Conservation (phyloP, 2,113 vertebrate genomes). For the Urocynchramus pylzowi region DNA sequence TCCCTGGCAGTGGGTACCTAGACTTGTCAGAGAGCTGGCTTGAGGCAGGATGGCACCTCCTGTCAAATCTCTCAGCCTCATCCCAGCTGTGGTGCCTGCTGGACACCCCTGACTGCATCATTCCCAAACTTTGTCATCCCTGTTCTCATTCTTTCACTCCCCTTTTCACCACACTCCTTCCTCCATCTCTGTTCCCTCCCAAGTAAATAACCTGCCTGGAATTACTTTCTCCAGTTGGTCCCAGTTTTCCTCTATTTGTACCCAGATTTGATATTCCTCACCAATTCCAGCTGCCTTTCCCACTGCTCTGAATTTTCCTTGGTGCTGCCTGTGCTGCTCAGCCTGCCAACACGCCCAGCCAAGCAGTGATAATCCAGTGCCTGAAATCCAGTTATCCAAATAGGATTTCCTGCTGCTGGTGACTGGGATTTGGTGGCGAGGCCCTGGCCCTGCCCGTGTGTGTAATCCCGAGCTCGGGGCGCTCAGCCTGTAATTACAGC, state of each 20-base stretch:
- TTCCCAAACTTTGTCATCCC: not conserved
- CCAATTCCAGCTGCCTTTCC: not conserved
- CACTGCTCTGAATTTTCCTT: not conserved
- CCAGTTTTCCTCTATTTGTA: not conserved
- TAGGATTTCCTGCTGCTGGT: constrained; percentile 22
- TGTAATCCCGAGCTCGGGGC: not conserved
- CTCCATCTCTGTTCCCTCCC: not conserved
- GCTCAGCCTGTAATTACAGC: not conserved
- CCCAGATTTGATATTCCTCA: not conserved
- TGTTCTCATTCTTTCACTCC: not conserved
- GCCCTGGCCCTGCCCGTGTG: not conserved
- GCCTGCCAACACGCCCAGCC: accelerated
- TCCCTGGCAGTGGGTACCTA: not conserved
- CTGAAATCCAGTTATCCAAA: constrained; percentile 48
- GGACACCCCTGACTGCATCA: too few relatives aligned
- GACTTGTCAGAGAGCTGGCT: not conserved
- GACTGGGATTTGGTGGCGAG: not conserved
- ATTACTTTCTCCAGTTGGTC: not conserved
- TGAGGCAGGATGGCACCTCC: not conserved
- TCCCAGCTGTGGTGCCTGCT: not conserved
- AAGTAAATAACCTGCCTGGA: not conserved
- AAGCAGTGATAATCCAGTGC: not conserved
- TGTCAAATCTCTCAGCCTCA: not conserved
- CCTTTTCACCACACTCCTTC: not conserved
- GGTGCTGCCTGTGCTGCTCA: not conserved